Percentiles rank a stretch among this genome's conserved stretches.
Evolutionary conservation across 2,888 invertebrate species (phyloP).

Genomic region (Sarcophaga rosellei): DNA sequence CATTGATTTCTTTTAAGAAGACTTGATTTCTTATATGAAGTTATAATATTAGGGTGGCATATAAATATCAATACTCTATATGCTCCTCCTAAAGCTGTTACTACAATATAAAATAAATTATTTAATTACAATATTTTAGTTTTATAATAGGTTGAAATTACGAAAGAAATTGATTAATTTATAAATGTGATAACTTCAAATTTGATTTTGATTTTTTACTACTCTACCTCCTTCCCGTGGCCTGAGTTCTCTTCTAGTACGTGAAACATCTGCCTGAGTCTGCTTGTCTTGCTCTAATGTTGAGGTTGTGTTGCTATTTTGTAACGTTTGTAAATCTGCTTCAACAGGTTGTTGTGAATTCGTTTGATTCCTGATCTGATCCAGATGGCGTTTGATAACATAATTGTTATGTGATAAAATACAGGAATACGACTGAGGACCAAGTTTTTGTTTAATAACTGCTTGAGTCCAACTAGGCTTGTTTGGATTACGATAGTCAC

Average conservation of each 20-base stretch:
- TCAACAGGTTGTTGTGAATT: conserved; percentile 18
- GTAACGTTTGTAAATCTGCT: neutral
- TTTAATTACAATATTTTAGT: neutral
- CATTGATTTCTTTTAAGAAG: too few relatives aligned
- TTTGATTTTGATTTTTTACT: conserved; percentile 2
- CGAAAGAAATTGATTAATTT: neutral
- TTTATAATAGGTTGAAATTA: neutral
- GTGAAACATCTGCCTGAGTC: conserved; percentile 6
- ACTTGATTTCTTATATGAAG: too few relatives aligned
- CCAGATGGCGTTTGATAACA: conserved; percentile 24
- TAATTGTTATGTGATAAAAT: conserved; percentile 21
- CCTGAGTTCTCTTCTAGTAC: conserved; percentile 43
- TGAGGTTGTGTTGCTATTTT: neutral
- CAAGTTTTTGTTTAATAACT: conserved; percentile 56
- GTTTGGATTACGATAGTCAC: conserved; percentile 64
- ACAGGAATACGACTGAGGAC: conserved; percentile 29
- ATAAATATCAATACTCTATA: neutral
- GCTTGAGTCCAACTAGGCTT: conserved; percentile 65
- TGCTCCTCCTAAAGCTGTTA: conserved; percentile 2
- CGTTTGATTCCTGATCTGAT: conserved; percentile 23
- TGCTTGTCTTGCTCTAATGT: conserved; percentile 5
- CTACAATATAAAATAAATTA: neutral
- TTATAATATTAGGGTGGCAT: too few relatives aligned
- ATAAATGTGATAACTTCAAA: neutral
- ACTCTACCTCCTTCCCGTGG: conserved; percentile 49